Percentiles rank a stretch among this genome's conserved stretches.
phyloP scores from a whole-genome alignment of 2,888 invertebrate species.

The Argyresthia albistria region DNA sequence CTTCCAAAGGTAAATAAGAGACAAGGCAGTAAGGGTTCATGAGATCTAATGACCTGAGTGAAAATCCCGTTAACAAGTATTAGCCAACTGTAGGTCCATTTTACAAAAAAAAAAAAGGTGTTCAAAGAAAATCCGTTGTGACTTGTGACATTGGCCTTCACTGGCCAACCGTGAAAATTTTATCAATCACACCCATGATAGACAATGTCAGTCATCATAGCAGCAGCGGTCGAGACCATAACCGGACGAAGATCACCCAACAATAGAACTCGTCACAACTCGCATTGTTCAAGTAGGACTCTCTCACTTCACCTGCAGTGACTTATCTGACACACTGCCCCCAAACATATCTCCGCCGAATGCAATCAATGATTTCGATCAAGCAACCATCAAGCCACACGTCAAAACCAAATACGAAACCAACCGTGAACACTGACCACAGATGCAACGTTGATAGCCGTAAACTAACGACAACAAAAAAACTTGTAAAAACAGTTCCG shows the following conservation, averaged over 20 bases:
- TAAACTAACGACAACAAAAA: not conserved
- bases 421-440: not conserved
- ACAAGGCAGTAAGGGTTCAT: too few species aligned
- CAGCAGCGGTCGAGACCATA: not conserved
- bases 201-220: too few species aligned
- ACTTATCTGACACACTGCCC: constrained; percentile 45
- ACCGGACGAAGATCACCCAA: not conserved
- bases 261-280: constrained; percentile 1
- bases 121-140: not conserved
- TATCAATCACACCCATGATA: constrained; percentile 18
- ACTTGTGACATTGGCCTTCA: not conserved
- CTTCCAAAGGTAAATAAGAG: too few species aligned
- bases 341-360: not conserved
- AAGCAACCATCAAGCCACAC: not conserved
- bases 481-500: not conserved
- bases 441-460: not conserved
- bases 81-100: too few species aligned
- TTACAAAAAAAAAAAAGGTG: not conserved
- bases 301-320: constrained; percentile 35
- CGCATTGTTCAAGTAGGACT: constrained; percentile 21
- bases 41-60: too few species aligned
- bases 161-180: constrained; percentile 12
- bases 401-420: not conserved
- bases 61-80: too few species aligned
- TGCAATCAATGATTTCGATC: not conserved